Base-by-base conservation (phyloP, 1,140 invertebrate species). In the Hirudo medicinalis region DNA sequence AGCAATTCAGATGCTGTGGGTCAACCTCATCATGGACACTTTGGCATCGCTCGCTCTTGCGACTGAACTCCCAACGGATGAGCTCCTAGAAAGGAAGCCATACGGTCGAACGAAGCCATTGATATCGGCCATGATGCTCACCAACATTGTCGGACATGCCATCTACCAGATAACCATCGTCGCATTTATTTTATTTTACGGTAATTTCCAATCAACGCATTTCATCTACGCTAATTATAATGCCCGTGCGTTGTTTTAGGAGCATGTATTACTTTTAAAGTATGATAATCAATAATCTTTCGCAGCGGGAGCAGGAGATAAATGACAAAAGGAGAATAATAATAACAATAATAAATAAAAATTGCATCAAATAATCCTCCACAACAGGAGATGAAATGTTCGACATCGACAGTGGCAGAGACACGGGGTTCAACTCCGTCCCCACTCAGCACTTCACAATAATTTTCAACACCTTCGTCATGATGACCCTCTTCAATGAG, bases 401-500 rank as follows among this genome's bases (percentile, higher is more conserved):
- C 75, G 91, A 94, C 83, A 95, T 97, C 83, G 91, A 93, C 74
- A 88, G 88, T 73, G 92, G 92, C 71, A 87, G 29, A 88, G 63
- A 57, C 27, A 27, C 54, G 11, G 69, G 22, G 36, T 55, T 40
- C 27, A 69, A 69, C 25, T 27, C 36, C 15, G 11, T 88, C 73
- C 92, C 93, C 63, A 89, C 91, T 66, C 88, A 92, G 83, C 94
- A 98, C 84, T 97, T 96, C 84, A 98, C 94, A 6, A 89, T 97
- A 78, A 95, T 97, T 78, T 98, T 98, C 85, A 98, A 98, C 83
- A 91, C 93, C n/a, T 97, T 98, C 83, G 94, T 98, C 55, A 92
- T 98, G 91, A 98, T 97, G 94, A 98, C 94, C 22, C 85, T 98
- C 36, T 97, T 97, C 85, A 98, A 98, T 86, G 94, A 98, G 85